Conservation (phyloP, 2,797 vertebrate genomes). For the Triplophysa yarkandensis region DNA sequence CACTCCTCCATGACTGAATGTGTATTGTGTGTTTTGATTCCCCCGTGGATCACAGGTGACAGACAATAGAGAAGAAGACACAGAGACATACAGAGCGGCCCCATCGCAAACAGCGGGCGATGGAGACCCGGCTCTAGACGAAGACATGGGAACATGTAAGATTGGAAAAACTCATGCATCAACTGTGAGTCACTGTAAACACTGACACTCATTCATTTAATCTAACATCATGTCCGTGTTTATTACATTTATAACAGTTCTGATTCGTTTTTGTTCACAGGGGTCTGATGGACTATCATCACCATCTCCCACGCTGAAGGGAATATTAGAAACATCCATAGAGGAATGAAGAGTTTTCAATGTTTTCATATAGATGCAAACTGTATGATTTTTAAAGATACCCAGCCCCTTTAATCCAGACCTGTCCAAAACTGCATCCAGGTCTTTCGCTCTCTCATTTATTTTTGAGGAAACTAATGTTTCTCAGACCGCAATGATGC, state of each 20-base stretch:
- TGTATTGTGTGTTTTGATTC: constrained; percentile 49
- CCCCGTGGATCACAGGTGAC: constrained; percentile 61
- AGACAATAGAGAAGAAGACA: constrained; percentile 47
- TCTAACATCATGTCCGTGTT: too few species aligned
- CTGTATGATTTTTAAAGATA: background rate
- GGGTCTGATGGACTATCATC: constrained; percentile 25
- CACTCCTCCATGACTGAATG: constrained; percentile 38
- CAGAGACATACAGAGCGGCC: constrained; percentile 61
- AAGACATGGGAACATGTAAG: constrained; percentile 77
- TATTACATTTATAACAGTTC: background rate
- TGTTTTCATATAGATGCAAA: background rate
- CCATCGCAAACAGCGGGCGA: constrained; percentile 65
- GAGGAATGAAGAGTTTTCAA: constrained; percentile 39
- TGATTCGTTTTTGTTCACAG: constrained; percentile 31
- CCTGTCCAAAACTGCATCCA: constrained; percentile 4
- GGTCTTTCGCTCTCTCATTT: background rate
- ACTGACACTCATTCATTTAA: background rate
- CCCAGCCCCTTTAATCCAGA: background rate
- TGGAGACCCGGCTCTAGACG: constrained; percentile 76
- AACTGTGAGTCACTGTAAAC: constrained; percentile 61
- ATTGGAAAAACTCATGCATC: constrained; percentile 71
- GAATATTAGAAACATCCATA: constrained; percentile 27
- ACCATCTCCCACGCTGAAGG: constrained; percentile 10
- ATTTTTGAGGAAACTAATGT: background rate
- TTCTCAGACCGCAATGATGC: background rate